Conservation (phyloP, 2,888 invertebrate species). For the Dendrolimus pini region DNA sequence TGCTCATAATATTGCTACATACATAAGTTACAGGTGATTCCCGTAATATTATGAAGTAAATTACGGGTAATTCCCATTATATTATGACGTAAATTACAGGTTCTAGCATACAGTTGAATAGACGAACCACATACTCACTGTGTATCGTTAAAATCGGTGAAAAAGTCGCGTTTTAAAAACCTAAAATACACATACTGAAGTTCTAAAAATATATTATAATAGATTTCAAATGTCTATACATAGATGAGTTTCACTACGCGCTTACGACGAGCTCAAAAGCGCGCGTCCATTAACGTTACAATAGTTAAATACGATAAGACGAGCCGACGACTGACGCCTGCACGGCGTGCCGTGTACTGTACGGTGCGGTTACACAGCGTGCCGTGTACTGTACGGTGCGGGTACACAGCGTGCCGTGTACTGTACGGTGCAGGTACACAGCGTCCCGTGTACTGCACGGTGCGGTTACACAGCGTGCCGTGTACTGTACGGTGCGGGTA, state of each 20-base stretch:
- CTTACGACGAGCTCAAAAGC: slow-evolving; percentile 47
- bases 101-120: slow-evolving; percentile 60
- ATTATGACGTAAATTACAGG: slow-evolving; percentile 4
- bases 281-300: slow-evolving; percentile 49
- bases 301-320: slow-evolving; percentile 54
- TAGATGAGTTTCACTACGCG: slow-evolving; percentile 69
- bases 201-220: slow-evolving; percentile 75
- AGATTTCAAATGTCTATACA: slow-evolving; percentile 75
- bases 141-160: slow-evolving; percentile 62
- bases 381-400: background rate
- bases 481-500: background rate
- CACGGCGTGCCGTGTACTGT: background rate
- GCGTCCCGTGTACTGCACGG: background rate
- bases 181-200: slow-evolving; percentile 72
- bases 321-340: slow-evolving; percentile 21
- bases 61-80: too few relatives aligned
- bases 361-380: background rate
- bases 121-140: slow-evolving; percentile 63
- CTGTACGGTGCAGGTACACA: slow-evolving; percentile 1
- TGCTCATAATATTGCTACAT: too few relatives aligned
- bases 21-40: too few relatives aligned
- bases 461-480: background rate
- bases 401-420: background rate
- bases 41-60: too few relatives aligned
- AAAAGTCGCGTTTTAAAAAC: slow-evolving; percentile 67